phyloP scores from a whole-genome alignment of 2,888 invertebrate genomes.

The Apoda limacodes region DNA sequence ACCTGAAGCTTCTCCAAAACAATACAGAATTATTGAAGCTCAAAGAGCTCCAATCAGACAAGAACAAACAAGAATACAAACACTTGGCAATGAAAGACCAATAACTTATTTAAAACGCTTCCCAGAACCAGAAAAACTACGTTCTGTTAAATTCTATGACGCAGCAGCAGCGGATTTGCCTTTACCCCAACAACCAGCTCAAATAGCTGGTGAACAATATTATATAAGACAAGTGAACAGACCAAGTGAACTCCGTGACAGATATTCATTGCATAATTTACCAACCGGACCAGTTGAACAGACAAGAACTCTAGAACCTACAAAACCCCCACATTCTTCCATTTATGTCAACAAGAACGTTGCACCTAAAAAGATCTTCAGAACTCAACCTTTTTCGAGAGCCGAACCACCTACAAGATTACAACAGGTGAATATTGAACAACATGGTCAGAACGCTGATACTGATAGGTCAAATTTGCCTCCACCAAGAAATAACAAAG shows the following conservation, averaged over 20 bases:
- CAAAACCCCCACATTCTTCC: conserved; percentile 51
- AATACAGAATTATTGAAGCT: conserved; percentile 48
- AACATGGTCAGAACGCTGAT: conserved; percentile 42
- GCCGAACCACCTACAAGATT: conserved; percentile 27
- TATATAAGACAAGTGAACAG: conserved; percentile 48
- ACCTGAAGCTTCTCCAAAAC: conserved; percentile 52
- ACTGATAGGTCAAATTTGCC: conserved; percentile 53
- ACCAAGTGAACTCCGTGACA: conserved; percentile 41
- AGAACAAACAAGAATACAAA: conserved; percentile 38
- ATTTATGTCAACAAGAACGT: conserved; percentile 57
- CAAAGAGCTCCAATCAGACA: conserved; percentile 42
- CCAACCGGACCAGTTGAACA: conserved; percentile 32
- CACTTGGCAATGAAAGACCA: conserved; percentile 45
- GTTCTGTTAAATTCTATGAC: conserved; percentile 47
- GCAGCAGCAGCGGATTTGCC: conserved; percentile 33
- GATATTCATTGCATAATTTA: conserved; percentile 37
- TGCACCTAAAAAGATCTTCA: conserved; percentile 37
- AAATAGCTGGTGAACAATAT: conserved; percentile 45
- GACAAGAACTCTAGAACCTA: conserved; percentile 32
- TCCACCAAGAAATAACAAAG: conserved; percentile 61
- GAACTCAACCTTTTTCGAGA: conserved; percentile 31
- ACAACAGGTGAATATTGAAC: conserved; percentile 35
- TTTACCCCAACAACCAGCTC: conserved; percentile 34
- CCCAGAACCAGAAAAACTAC: conserved; percentile 49
- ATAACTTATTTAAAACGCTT: conserved; percentile 51